Evolutionary conservation across 2,113 vertebrate species (phyloP), one percentile per base, ranked within the genome.

Genomic region (Setophaga kirtlandii): DNA sequence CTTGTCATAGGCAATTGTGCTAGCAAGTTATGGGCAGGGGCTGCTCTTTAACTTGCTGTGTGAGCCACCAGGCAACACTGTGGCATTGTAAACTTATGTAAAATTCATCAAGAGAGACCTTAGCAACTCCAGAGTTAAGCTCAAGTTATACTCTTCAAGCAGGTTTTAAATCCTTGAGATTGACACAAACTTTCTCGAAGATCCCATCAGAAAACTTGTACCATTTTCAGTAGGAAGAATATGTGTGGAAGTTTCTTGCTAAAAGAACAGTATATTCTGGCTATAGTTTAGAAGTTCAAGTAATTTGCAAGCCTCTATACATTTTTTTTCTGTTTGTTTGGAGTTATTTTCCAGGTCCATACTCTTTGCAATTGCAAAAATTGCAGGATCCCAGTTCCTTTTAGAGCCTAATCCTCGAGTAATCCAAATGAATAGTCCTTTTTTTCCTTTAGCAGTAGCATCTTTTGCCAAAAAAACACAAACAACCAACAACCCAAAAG

Each of bases 121-220:
- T 39, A 91, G 65, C 28, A 82, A 80, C 76, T 90, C 69, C 53
- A 18, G 10, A 62, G 73, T 82, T 87, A 93, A 78, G 21, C 76
- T 86, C 46, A 56, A 68, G 68, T 87, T 96, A 69, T 8, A 77
- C 24, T 71, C 37, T 73, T 95, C 56, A 92, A 79, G 58, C 28
- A 87, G 69, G 23, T 87, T 90, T 94, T 81, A 93, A 76, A 87
- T 96, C 74, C 80, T 90, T 6, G 46, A 76, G 90, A 96, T 24
- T 92, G 93, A 91, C 70, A 82, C 47, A 56, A 82, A 87, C 15
- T 82, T 94, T 90, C 53, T 49, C 58, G 11, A 88, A 90, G 53
- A 69, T 78, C 64, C 50, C 83, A 83, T 62, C 73, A 64, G 39
- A 88, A 96, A 90, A 60, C 31, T 44, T 68, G 64, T 60, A 53